A percentile compares a stretch with the other conserved stretches of the same genome.
Conservation (phyloP, 2,113 vertebrate genomes). For the Catharus fuscescens region DNA sequence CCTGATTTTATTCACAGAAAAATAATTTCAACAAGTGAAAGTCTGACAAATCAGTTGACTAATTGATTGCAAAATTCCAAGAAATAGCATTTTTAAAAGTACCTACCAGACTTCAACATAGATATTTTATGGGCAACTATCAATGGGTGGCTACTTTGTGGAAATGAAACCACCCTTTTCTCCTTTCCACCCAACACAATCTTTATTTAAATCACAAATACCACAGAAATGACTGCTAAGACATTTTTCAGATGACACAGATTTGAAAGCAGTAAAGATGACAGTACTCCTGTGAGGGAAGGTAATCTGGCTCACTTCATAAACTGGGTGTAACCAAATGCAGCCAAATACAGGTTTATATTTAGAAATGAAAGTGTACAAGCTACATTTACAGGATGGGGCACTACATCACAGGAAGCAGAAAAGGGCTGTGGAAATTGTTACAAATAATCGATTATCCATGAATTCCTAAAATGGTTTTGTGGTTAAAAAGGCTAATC, state of each 20-base stretch:
- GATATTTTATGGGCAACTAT: background rate
- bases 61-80: background rate
- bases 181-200: background rate
- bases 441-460: background rate
- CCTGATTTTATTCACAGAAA: background rate
- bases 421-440: background rate
- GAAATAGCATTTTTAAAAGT: background rate
- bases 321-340: background rate
- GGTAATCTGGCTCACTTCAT: background rate
- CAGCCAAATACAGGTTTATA: background rate
- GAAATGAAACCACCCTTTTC: background rate
- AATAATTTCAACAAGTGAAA: background rate
- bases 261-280: background rate
- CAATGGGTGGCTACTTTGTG: background rate
- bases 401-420: background rate
- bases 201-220: background rate
- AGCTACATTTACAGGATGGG: background rate
- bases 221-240: background rate
- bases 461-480: background rate
- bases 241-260: background rate
- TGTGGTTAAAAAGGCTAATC: background rate
- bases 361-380: background rate
- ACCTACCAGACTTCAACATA: background rate
- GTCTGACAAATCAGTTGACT: background rate
- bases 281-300: rapidly evolving